Evolutionary conservation across 53 echinoderm and acorn worm genomes (phyloP).

Genomic region (Mesocentrotus franciscanus): DNA sequence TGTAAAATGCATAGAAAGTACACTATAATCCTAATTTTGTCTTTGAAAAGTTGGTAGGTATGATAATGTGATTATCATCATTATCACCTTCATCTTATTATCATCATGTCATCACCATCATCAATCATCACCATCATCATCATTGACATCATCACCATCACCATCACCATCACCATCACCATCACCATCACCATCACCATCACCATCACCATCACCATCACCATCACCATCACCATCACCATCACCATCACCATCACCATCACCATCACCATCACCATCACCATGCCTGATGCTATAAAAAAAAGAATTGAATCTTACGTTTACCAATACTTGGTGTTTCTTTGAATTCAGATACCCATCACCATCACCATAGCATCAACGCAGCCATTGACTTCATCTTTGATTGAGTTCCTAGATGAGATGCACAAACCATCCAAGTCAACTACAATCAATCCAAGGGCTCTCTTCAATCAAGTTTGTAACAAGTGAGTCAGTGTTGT

Average conservation of each 20-base stretch:
- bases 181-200: neutral
- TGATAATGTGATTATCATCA: neutral
- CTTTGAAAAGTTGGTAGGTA: no score
- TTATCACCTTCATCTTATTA: neutral
- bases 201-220: neutral
- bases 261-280: neutral
- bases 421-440: constrained; percentile 85
- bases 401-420: constrained; percentile 90
- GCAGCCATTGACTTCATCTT: constrained; percentile 81
- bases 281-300: neutral
- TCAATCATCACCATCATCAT: neutral
- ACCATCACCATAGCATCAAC: constrained; percentile 80
- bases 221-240: neutral
- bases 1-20: no score
- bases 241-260: neutral
- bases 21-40: no score
- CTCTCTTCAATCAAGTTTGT: constrained; percentile 94
- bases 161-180: neutral
- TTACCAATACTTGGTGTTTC: neutral
- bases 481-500: constrained; percentile 83
- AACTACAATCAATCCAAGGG: constrained; percentile 82
- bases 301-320: neutral
- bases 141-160: neutral
- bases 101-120: neutral
- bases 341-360: constrained; percentile 65